Percentiles rank a stretch among this genome's conserved stretches.
Evolutionary conservation across 2,888 invertebrate genomes (phyloP).

Genomic region (Phoronis australis): DNA sequence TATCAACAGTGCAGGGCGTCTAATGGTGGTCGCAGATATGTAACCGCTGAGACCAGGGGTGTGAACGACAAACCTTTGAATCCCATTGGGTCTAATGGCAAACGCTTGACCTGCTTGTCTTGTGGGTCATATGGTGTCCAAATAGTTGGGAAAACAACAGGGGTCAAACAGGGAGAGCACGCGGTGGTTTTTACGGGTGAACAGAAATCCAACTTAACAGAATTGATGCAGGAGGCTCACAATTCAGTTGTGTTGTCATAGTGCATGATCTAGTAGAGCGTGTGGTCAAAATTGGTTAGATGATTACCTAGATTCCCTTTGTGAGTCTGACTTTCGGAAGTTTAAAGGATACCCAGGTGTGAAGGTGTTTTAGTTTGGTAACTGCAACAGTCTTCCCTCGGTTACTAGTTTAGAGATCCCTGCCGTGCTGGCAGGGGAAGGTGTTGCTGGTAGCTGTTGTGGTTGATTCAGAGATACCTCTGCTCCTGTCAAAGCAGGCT

Average conservation of each 20-base stretch:
- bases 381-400: conserved; percentile 13
- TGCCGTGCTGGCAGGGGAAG: conserved; percentile 7
- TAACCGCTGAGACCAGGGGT: too few relatives aligned
- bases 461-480: conserved; percentile 12
- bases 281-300: conserved; percentile 15
- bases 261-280: conserved; percentile 20
- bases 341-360: conserved; percentile 3
- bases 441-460: conserved; percentile 10
- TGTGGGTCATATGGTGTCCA: too few relatives aligned
- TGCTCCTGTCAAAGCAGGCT: conserved; percentile 7
- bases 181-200: conserved; percentile 12
- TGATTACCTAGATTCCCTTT: conserved; percentile 8
- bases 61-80: too few relatives aligned
- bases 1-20: too few relatives aligned
- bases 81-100: too few relatives aligned
- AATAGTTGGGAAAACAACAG: too few relatives aligned
- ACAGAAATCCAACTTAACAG: conserved; percentile 2
- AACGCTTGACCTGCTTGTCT: too few relatives aligned
- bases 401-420: conserved; percentile 6
- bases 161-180: conserved; percentile 16
- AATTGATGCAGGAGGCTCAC: conserved; percentile 9
- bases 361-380: conserved; percentile 16
- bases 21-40: too few relatives aligned
- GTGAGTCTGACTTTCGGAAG: conserved; percentile 2
- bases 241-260: too few relatives aligned